These are phyloP conservation scores for Hemitrygon akajei DNA, from an alignment of 2,797 vertebrate species.

Conservation along the genomic window DNA sequence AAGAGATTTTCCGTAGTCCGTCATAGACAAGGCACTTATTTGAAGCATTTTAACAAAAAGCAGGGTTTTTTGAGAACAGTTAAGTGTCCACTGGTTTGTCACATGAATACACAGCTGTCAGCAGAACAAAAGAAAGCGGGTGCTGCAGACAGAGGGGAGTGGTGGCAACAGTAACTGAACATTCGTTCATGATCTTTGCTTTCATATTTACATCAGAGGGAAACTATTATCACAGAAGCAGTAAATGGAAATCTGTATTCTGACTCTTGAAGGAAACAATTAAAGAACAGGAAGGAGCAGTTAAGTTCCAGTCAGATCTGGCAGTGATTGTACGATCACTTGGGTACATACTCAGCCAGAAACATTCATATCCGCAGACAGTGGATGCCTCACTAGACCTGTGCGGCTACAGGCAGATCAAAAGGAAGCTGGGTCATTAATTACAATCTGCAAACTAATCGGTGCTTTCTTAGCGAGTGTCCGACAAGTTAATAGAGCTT, in stretches of 20 bases:
- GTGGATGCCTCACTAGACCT: not conserved
- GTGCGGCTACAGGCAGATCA: not conserved
- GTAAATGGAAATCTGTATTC: not conserved
- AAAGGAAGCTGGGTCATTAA: not conserved
- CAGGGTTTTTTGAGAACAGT: not conserved
- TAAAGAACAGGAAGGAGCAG: not conserved
- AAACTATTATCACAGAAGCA: not conserved
- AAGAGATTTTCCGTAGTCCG: not conserved
- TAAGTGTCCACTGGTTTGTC: not conserved
- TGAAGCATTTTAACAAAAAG: not conserved
- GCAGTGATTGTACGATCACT: not conserved
- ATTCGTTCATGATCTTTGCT: not conserved
- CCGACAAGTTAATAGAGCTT: not conserved
- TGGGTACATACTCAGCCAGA: too few relatives aligned
- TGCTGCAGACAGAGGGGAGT: not conserved
- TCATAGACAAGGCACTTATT: not conserved
- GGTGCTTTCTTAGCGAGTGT: not conserved
- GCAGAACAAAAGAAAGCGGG: not conserved
- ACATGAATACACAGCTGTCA: conserved; percentile 1
- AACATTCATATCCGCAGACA: not conserved
- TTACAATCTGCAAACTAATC: not conserved
- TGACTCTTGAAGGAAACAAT: not conserved
- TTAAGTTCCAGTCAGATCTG: not conserved
- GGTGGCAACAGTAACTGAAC: not conserved
- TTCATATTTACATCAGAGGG: not conserved